A percentile compares a stretch with the other conserved stretches of the same genome.
These are phyloP conservation scores for Steinernema khuongi DNA, from an alignment of 1,140 invertebrate species.

Conservation along the genomic window DNA sequence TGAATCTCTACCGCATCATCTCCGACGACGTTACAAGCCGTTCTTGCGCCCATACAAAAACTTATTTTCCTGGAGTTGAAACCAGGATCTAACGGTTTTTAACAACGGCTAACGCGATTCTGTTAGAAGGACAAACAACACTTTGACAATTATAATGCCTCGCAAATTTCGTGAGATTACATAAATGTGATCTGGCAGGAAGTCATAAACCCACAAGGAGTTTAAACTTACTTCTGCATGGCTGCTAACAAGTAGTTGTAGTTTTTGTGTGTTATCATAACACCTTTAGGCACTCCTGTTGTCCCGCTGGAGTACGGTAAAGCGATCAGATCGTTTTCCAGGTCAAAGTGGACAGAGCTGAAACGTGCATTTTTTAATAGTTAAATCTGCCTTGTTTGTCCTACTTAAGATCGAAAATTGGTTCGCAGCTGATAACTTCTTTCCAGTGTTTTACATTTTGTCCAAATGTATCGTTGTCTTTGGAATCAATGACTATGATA, in stretches of 20 bases:
- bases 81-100: too few relatives aligned
- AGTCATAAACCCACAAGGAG: too few relatives aligned
- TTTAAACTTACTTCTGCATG: slow-evolving; percentile 48
- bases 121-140: too few relatives aligned
- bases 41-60: too few relatives aligned
- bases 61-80: too few relatives aligned
- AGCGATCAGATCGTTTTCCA: slow-evolving; percentile 36
- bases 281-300: slow-evolving; percentile 62
- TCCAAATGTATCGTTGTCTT: background rate
- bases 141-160: too few relatives aligned
- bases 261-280: slow-evolving; percentile 62
- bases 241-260: slow-evolving; percentile 64
- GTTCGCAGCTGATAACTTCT: background rate
- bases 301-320: slow-evolving; percentile 58
- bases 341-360: slow-evolving; percentile 27
- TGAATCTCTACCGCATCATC: background rate
- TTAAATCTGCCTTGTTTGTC: background rate
- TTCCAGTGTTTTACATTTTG: background rate
- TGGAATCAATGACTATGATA: slow-evolving; percentile 21
- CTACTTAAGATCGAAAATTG: background rate
- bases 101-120: too few relatives aligned
- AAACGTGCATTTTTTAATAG: background rate
- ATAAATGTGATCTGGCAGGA: too few relatives aligned
- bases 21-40: too few relatives aligned
- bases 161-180: too few relatives aligned